A percentile compares a stretch with the other conserved stretches of the same genome.
Conservation (phyloP, 2,113 vertebrate genomes). For the Nematolebias whitei region DNA sequence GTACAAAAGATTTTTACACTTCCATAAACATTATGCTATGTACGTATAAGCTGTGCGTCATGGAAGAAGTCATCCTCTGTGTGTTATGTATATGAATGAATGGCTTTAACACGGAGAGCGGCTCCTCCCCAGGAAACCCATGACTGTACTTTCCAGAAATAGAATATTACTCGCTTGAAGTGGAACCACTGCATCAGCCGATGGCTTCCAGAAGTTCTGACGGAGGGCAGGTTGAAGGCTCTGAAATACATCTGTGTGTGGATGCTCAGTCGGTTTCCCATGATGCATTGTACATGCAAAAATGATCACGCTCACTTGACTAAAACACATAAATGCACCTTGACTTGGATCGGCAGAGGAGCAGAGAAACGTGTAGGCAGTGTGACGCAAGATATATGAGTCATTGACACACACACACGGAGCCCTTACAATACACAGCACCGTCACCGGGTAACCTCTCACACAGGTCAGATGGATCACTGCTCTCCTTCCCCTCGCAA, state of each 20-base stretch:
- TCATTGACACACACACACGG: slow-evolving; percentile 57
- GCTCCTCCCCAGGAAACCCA: slow-evolving; percentile 58
- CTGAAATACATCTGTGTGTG: background rate
- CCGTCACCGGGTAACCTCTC: slow-evolving; percentile 44
- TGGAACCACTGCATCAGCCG: slow-evolving; percentile 66
- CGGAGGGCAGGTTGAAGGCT: slow-evolving; percentile 8
- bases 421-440: slow-evolving; percentile 39
- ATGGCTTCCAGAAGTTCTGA: slow-evolving; percentile 44
- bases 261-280: too few relatives aligned
- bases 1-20: slow-evolving; percentile 58
- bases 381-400: slow-evolving; percentile 72
- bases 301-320: background rate
- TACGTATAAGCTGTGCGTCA: slow-evolving; percentile 67
- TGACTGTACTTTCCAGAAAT: slow-evolving; percentile 72
- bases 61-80: slow-evolving; percentile 54
- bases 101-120: slow-evolving; percentile 49
- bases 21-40: slow-evolving; percentile 66
- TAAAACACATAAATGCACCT: slow-evolving; percentile 21
- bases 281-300: background rate
- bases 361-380: slow-evolving; percentile 50
- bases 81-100: slow-evolving; percentile 71
- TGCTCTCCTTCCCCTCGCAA: background rate
- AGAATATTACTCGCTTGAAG: slow-evolving; percentile 63
- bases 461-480: slow-evolving; percentile 46
- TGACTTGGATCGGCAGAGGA: slow-evolving; percentile 34